phyloP scores from a whole-genome alignment of 2,888 invertebrate genomes.

The Argyresthia albistria region DNA sequence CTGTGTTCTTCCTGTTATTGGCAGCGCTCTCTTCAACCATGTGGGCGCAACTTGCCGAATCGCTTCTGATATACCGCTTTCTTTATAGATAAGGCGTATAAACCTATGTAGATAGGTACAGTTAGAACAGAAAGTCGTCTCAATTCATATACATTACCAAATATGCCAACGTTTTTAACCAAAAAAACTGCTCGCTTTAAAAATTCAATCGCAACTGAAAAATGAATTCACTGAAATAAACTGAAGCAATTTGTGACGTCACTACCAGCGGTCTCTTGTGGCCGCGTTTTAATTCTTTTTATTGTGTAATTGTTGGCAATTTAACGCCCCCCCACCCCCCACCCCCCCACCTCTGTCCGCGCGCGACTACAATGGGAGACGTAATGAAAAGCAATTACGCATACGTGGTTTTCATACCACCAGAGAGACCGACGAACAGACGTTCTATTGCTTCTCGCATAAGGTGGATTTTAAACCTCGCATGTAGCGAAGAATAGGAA shows the following conservation, averaged over 20 bases:
- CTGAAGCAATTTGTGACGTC: neutral
- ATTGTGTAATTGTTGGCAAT: slow-evolving; percentile 66
- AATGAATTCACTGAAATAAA: too few species aligned
- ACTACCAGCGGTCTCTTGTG: slow-evolving; percentile 12
- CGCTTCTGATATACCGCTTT: slow-evolving; percentile 63
- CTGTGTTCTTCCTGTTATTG: slow-evolving; percentile 47
- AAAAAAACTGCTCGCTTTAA: too few species aligned
- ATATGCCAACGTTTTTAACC: too few species aligned
- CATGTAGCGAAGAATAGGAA: slow-evolving; percentile 45
- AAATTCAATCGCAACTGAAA: too few species aligned
- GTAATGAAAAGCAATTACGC: slow-evolving; percentile 71
- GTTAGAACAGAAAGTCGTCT: too few species aligned
- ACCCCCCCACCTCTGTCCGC: slow-evolving; percentile 15
- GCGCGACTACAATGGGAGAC: slow-evolving; percentile 46
- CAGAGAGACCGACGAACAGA: slow-evolving; percentile 4
- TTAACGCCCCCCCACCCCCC: slow-evolving; percentile 21
- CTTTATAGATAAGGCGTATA: too few species aligned
- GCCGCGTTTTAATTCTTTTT: slow-evolving; percentile 57
- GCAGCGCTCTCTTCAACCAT: slow-evolving; percentile 59
- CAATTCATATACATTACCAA: too few species aligned
- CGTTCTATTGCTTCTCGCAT: slow-evolving; percentile 1
- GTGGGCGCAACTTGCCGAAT: slow-evolving; percentile 62
- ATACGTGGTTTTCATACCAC: slow-evolving; percentile 58
- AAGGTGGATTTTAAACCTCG: slow-evolving; percentile 19
- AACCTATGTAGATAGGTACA: too few species aligned